phyloP scores from a whole-genome alignment of 2,888 invertebrate species.

The Palloptera scutellata region DNA sequence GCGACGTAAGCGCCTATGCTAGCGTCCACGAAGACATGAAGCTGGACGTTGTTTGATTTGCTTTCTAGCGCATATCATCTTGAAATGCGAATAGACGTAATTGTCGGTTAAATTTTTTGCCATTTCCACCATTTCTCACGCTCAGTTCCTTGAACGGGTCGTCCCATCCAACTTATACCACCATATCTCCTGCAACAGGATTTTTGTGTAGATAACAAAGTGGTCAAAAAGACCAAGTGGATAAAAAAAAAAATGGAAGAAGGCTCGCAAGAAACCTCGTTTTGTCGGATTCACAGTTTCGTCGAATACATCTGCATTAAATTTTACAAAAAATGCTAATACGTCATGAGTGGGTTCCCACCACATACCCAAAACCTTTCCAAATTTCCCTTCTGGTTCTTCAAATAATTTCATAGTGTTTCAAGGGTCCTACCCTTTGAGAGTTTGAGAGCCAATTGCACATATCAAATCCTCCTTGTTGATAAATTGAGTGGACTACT shows the following conservation, averaged over 20 bases:
- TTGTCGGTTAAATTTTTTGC: neutral
- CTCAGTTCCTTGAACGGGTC: conserved; percentile 20
- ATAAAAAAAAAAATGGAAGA: conserved; percentile 10
- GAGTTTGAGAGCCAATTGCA: conserved; percentile 35
- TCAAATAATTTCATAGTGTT: conserved; percentile 24
- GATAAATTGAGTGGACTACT: conserved; percentile 6
- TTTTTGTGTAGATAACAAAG: conserved; percentile 28
- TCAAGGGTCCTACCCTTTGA: no score
- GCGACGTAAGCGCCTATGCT: conserved; percentile 13
- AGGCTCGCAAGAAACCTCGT: conserved; percentile 24
- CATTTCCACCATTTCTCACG: conserved; percentile 16
- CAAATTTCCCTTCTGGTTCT: conserved; percentile 15
- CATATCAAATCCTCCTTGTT: conserved; percentile 30
- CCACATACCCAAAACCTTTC: conserved; percentile 41
- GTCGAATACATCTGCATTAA: conserved; percentile 21
- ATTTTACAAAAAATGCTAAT: conserved; percentile 33
- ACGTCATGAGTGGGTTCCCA: conserved; percentile 38
- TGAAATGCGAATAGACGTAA: conserved; percentile 14
- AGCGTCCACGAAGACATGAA: conserved; percentile 21
- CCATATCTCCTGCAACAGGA: conserved; percentile 27
- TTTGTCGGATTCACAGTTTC: conserved; percentile 29
- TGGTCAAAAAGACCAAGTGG: conserved; percentile 23
- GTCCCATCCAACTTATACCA: conserved; percentile 22
- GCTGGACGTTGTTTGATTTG: neutral
- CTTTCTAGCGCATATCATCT: conserved; percentile 13